Base-by-base conservation (phyloP, 1,140 invertebrate species). In the Neelides sp. region DNA sequence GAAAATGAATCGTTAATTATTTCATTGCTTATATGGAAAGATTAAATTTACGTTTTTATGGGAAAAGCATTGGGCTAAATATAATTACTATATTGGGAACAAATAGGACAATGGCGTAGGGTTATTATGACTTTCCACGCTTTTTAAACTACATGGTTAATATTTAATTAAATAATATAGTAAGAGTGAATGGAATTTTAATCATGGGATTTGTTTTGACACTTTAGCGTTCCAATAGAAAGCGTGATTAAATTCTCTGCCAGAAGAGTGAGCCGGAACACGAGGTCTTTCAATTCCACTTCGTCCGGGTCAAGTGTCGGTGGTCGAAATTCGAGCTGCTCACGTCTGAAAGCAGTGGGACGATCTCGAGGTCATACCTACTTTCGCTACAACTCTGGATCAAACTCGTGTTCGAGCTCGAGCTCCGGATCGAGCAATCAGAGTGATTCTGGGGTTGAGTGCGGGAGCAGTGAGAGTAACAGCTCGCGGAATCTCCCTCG, bases 371-470 rank as follows among this genome's bases (percentile, higher is more conserved):
- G 46, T 8, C 44, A 27, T 35, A 28, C 42, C 4, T 54, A 50
- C 22, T 40, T 48, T 5, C 23, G 47, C 1, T 50, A 56, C 39
- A 54, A 56, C 28, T 56, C 54, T 20, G 58, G 48, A 7, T 59
- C 58, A 2, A 56, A 51, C 46, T 59, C 58, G 8, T 56, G 58
- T 22, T 51, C 56, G 4, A 49, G 22, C 27, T n/a, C n/a, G n/a
- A 49, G 49, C 32, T 57, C 54, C 1, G n/a, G n/a, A n/a, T n/a
- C n/a, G n/a, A n/a, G n/a, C n/a, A 53, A 40, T 44, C 52, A 55
- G 27, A 57, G 55, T 26, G 59, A 61, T 36, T 61, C 59, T 2
- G 59, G 59, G 5, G 53, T 58, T 10, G 58, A 59, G 26, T 58
- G 58, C 27, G 44, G 50, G 4, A 52, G 52, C 13, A 58, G 46